A percentile compares a stretch with the other conserved stretches of the same genome.
These are phyloP conservation scores for Caretta caretta DNA, from an alignment of 2,113 vertebrate genomes.

Conservation along the genomic window DNA sequence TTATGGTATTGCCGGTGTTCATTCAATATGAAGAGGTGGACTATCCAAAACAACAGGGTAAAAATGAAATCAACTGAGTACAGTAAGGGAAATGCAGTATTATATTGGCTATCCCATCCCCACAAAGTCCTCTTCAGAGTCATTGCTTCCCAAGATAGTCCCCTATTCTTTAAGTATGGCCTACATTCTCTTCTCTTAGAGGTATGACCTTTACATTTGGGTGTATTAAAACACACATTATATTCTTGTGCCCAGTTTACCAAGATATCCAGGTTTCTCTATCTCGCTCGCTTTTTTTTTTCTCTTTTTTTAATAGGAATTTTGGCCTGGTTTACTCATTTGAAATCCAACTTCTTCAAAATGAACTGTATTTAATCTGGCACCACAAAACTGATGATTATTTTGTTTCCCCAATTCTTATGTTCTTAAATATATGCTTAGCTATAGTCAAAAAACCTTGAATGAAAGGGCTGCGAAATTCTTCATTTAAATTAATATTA, in stretches of 20 bases:
- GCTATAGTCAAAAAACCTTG: not conserved
- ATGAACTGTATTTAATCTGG: constrained; percentile 1
- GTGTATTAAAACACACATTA: not conserved
- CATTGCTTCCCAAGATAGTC: not conserved
- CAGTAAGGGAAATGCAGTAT: rapidly evolving
- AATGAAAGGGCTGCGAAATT: not conserved
- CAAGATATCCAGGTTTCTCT: not conserved
- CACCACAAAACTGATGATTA: not conserved
- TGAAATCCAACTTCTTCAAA: not conserved
- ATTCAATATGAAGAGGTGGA: not conserved
- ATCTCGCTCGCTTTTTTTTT: too few relatives aligned
- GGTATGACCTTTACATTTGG: not conserved
- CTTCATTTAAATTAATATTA: not conserved
- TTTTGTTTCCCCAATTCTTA: constrained; percentile 29
- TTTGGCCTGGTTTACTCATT: not conserved
- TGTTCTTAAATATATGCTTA: not conserved
- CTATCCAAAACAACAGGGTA: not conserved
- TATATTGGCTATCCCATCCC: not conserved
- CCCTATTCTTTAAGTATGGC: not conserved
- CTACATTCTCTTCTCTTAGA: not conserved
- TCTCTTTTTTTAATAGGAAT: not conserved
- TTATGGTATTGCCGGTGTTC: not conserved
- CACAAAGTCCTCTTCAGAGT: not conserved
- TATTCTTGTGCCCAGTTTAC: not conserved
- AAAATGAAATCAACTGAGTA: not conserved